Base-by-base conservation (phyloP, 2,797 vertebrate genomes). In the Galaxias olidus region DNA sequence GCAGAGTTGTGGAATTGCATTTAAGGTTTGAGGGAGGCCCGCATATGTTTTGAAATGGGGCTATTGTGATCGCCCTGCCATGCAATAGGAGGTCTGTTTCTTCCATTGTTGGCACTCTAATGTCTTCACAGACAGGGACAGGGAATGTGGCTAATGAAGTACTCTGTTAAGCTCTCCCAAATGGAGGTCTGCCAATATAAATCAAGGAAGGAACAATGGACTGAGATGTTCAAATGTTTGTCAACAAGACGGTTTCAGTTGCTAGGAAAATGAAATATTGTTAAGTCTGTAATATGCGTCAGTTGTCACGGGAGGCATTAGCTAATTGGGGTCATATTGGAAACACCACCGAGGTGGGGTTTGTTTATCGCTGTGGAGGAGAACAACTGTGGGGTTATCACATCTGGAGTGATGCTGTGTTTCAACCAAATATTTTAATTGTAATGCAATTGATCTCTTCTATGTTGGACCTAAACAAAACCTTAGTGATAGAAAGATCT, bases 11-110 rank as follows among this genome's bases (percentile, higher is more conserved):
- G 48, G 12, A 61, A 65, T 61, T 65, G 65, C 6, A 18, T 14
- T 81, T 77, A 47, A 74, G 77, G 72, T 67, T 67, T 71, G 72
- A 72, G 78, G 18, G 52, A 69, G 59, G 65, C 64, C 59, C 19
- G 8, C 19, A 0, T 41, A 49, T 54, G 40, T 63, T 71, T 51
- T 72, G 63, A 20, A 40, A 66, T 40, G 67, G 76, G 30, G 12
- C 71, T 43, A 43, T 71, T 74, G 72, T 76, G 59, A 61, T 57
- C 72, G 13, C 9, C 62, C 65, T 58, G 30, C 69, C 64, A 40
- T 74, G 75, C 66, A 42, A 9, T 53, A 44, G 1, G 10, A 49
- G 59, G 63, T 18, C 10, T 20, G 15, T 74, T 64, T 66, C 45
- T 52, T 67, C 15, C 54, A 59, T 77, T 81, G 75, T 78, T 74